Evolutionary conservation across 2,797 vertebrate species (phyloP).

Genomic region (Notoglanidium macrostoma): DNA sequence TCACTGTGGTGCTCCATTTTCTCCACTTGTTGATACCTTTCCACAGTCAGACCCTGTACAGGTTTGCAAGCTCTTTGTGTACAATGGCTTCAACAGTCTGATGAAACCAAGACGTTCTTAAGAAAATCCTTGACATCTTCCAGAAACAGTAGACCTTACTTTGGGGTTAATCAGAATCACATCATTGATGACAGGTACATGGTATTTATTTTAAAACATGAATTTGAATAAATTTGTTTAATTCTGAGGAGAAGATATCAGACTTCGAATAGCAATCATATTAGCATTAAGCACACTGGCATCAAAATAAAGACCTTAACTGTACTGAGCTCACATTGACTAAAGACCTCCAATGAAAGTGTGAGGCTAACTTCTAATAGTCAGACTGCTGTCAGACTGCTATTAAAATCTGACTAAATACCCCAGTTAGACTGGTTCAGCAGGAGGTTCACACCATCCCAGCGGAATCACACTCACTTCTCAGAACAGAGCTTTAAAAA

Average conservation of each 20-base stretch:
- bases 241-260: background rate
- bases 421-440: constrained; percentile 5
- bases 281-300: background rate
- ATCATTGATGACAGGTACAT: background rate
- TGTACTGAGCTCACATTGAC: background rate
- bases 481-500: constrained; percentile 23
- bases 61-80: no score
- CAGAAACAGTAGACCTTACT: background rate
- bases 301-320: background rate
- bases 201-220: background rate
- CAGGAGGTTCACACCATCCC: constrained; percentile 46
- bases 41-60: no score
- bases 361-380: no score
- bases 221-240: background rate
- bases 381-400: background rate
- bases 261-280: background rate
- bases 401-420: constrained; percentile 12
- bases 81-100: no score
- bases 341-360: background rate
- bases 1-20: no score
- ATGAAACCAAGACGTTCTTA: no score
- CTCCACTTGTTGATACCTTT: no score
- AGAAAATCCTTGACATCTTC: no score
- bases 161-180: background rate
- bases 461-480: constrained; percentile 37